Evolutionary conservation across 2,888 invertebrate genomes (phyloP), one percentile per base, ranked within the genome.

Genomic region (Papilio gigon): DNA sequence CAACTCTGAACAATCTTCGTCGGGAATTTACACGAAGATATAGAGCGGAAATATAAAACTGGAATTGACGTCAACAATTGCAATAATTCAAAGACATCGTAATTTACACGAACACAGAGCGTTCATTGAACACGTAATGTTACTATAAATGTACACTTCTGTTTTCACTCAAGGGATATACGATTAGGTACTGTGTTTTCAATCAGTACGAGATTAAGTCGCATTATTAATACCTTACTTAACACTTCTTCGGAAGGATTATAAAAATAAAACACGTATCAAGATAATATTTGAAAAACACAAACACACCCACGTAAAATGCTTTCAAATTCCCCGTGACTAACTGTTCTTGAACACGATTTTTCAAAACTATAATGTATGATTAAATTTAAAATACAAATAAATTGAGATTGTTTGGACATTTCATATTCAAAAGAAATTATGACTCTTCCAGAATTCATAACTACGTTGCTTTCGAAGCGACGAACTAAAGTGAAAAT

Each of bases 31-130:
- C 42, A 17, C 65, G 12, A 27, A 33, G 60, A 69, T 69, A 33
- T 65, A 69, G 50, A 60, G 42, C 65, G 64, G 65, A 68, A 68
- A 68, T 68, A 68, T 68, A 68, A 65, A 65, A 69, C 68, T 69
- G 68, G 59, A 69, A 60, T 40, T 69, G 68, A 69, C 68, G 68
- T 69, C 65, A 69, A 60, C 65, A 69, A 69, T 65, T 27, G 65
- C 50, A 37, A 69, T 69, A 65, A 59, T 61, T 65, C 60, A 60
- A 42, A 65, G 64, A 69, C 60, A 60, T 65, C 60, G 50, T 65
- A 69, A 53, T 60, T 60, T 60, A 37, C 20, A 50, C 30, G 40
- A 63, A 64, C 63, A 20, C 44, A 27, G 14, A 53, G 58, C 63
- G 44, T 47, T 47, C 68, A 42, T 37, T 64, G 63, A 35, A 58